phyloP scores from a whole-genome alignment of 2,113 vertebrate genomes.

The Charina bottae region DNA sequence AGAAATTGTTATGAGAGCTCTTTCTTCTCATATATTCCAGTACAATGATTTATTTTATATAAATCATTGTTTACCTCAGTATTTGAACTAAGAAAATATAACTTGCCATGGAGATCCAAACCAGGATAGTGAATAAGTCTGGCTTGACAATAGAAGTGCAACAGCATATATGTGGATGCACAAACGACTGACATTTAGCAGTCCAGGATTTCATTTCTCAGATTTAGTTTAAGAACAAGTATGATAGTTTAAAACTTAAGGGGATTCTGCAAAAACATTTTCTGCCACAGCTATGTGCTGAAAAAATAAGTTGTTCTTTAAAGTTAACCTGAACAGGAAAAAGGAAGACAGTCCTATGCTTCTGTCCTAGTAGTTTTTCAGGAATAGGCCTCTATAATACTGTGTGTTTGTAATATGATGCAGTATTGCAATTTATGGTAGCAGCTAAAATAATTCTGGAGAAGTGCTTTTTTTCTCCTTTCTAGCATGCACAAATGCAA shows the following conservation, averaged over 20 bases:
- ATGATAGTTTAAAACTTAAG: background rate
- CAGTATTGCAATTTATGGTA: background rate
- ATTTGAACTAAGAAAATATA: background rate
- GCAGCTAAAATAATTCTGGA: background rate
- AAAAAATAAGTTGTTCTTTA: background rate
- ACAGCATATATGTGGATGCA: background rate
- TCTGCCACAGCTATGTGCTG: background rate
- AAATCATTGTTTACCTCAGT: background rate
- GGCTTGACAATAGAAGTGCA: background rate
- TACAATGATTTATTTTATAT: background rate
- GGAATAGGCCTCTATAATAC: background rate
- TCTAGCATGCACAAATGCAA: background rate
- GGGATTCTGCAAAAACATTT: background rate
- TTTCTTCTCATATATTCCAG: background rate
- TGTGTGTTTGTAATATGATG: background rate
- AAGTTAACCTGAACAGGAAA: background rate
- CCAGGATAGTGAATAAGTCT: background rate
- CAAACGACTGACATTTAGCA: background rate
- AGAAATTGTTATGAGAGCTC: background rate
- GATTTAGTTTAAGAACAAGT: background rate
- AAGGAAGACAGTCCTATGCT: background rate
- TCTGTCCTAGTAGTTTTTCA: background rate
- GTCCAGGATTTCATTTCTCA: background rate
- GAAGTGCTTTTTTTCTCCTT: background rate
- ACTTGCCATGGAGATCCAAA: background rate